Percentiles rank a stretch among this genome's conserved stretches.
Evolutionary conservation across 2,113 vertebrate genomes (phyloP).

Genomic region (Podiceps cristatus): DNA sequence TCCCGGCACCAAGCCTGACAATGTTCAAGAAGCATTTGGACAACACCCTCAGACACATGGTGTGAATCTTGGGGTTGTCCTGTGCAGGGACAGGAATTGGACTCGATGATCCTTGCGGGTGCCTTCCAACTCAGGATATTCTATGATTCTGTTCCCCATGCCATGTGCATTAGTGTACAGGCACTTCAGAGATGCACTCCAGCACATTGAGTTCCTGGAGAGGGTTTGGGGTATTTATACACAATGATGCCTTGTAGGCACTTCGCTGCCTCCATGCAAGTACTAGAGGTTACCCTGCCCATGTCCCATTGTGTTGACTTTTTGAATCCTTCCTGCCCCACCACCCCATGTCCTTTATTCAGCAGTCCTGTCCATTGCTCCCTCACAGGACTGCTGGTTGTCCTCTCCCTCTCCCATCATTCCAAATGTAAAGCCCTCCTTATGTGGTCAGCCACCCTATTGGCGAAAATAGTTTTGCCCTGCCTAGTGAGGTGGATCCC

Average conservation of each 20-base stretch:
- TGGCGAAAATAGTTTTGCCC: not conserved
- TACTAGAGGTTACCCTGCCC: not conserved
- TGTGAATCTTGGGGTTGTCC: no score
- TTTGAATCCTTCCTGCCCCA: not conserved
- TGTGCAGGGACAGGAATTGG: no score
- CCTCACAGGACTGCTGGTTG: not conserved
- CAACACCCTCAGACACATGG: no score
- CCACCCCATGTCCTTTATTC: fast-evolving
- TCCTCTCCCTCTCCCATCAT: not conserved
- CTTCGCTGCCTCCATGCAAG: not conserved
- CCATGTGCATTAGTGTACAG: not conserved
- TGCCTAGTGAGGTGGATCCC: not conserved
- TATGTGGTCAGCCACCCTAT: not conserved
- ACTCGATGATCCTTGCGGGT: no score
- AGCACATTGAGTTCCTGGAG: not conserved
- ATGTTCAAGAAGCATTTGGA: no score
- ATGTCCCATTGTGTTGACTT: not conserved
- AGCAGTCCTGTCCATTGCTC: not conserved
- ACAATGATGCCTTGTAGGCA: not conserved
- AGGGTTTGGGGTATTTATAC: not conserved
- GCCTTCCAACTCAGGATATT: no score
- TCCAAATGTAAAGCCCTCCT: not conserved
- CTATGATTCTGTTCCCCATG: no score
- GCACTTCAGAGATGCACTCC: not conserved
- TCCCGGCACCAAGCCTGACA: no score